These are phyloP conservation scores for Phoebastria nigripes DNA, from an alignment of 2,797 vertebrate genomes.

Conservation along the genomic window DNA sequence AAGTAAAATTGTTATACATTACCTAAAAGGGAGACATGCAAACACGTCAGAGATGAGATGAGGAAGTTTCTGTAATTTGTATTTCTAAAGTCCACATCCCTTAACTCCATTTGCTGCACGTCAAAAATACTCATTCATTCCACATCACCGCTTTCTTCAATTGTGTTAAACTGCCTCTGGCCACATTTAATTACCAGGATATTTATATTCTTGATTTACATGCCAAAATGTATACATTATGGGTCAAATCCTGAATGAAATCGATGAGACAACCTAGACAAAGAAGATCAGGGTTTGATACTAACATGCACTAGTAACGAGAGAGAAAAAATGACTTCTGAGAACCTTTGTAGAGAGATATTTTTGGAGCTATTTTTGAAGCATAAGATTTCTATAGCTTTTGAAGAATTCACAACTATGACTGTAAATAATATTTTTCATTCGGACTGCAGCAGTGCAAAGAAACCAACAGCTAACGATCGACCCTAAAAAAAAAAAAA, in stretches of 20 bases:
- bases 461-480: background rate
- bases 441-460: background rate
- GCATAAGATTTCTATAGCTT: background rate
- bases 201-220: slow-evolving; percentile 1
- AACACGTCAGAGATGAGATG: background rate
- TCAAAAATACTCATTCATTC: background rate
- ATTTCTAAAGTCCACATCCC: background rate
- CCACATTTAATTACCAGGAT: background rate
- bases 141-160: background rate
- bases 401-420: background rate
- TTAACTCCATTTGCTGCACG: background rate
- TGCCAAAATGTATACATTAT: background rate
- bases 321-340: background rate
- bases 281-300: background rate
- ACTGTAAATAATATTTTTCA: background rate
- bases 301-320: background rate
- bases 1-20: fast-evolving
- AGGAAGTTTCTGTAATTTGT: background rate
- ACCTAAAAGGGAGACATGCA: background rate
- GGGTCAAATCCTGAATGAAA: background rate
- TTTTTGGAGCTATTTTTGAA: background rate
- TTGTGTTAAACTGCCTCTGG: background rate
- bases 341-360: background rate
- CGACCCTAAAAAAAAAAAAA: background rate
- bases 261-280: background rate